phyloP scores from a whole-genome alignment of 2,888 invertebrate genomes.

The Limnephilus lunatus region DNA sequence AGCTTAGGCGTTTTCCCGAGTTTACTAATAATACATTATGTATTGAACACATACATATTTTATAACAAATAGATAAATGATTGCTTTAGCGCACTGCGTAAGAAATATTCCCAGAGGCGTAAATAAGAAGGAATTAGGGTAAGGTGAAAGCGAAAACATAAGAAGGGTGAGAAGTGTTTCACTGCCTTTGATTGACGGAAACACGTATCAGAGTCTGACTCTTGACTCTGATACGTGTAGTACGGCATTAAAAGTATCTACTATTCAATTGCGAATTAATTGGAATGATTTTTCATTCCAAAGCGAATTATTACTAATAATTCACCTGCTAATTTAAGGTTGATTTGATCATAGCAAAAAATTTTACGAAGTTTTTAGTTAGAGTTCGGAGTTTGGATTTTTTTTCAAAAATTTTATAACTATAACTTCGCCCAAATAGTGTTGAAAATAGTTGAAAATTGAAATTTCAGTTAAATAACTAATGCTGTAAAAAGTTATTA shows the following conservation, averaged over 20 bases:
- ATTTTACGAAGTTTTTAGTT: no score
- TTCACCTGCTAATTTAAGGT: background rate
- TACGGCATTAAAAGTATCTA: background rate
- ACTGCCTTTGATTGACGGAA: background rate
- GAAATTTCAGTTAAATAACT: background rate
- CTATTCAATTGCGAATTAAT: background rate
- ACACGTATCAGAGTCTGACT: background rate
- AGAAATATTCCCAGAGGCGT: background rate
- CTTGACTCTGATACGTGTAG: no score
- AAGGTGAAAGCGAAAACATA: background rate
- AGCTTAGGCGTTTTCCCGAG: background rate
- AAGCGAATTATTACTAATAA: background rate
- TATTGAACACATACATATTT: background rate
- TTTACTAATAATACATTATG: background rate
- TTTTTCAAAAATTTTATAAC: no score
- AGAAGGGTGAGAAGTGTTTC: background rate
- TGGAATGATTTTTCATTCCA: background rate
- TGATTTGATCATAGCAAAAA: background rate
- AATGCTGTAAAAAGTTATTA: no score
- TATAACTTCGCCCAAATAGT: background rate
- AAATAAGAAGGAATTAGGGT: background rate
- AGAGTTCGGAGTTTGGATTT: no score
- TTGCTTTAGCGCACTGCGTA: background rate
- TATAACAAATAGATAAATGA: background rate
- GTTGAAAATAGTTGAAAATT: background rate